A percentile compares a stretch with the other conserved stretches of the same genome.
These are phyloP conservation scores for Oreotragus oreotragus DNA, from an alignment of 2,113 vertebrate species.

Conservation along the genomic window DNA sequence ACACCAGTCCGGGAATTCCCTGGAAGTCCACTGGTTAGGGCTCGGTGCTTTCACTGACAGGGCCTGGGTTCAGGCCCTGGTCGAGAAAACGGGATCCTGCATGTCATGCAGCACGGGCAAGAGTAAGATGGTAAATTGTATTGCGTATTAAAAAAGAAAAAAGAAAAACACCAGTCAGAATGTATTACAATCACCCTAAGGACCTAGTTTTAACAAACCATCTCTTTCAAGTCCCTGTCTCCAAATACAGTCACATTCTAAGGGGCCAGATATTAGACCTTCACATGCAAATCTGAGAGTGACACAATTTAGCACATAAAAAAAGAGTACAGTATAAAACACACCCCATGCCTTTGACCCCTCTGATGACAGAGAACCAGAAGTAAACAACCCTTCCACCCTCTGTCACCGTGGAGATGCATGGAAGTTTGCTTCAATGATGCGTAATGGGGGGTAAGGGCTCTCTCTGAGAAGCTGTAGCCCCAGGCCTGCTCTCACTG, in stretches of 20 bases:
- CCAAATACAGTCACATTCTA: neutral
- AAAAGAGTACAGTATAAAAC: neutral
- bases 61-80: neutral
- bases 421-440: neutral
- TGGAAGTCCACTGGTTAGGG: neutral
- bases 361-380: neutral
- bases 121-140: neutral
- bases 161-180: neutral
- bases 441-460: neutral
- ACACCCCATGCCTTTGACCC: neutral
- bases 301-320: neutral
- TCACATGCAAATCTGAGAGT: neutral
- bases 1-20: neutral
- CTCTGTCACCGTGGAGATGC: neutral
- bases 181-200: neutral
- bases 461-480: neutral
- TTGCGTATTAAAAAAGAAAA: neutral
- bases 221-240: neutral
- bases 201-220: neutral
- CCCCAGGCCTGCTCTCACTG: neutral
- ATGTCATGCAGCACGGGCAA: neutral
- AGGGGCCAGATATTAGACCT: neutral
- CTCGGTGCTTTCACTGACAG: neutral
- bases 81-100: neutral
- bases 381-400: neutral